A percentile compares a stretch with the other conserved stretches of the same genome.
These are phyloP conservation scores for Yponomeuta malinellus DNA, from an alignment of 2,888 invertebrate genomes.

Conservation along the genomic window DNA sequence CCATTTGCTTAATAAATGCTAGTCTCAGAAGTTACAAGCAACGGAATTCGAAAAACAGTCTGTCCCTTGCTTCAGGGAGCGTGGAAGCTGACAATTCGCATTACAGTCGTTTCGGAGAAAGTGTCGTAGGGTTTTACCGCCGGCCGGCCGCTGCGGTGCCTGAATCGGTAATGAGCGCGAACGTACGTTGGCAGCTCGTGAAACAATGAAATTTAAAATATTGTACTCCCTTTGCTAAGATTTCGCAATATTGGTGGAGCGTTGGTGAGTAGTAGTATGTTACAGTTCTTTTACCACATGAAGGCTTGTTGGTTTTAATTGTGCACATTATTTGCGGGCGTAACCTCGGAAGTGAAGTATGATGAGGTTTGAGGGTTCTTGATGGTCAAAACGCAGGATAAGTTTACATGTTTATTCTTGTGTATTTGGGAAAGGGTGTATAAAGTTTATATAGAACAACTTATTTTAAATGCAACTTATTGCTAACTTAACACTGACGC, in stretches of 20 bases:
- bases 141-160: neutral
- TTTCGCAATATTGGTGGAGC: neutral
- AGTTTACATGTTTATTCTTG: no score
- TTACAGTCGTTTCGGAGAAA: neutral
- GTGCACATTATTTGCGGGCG: no score
- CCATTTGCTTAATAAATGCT: no score
- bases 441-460: no score
- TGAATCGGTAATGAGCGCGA: neutral
- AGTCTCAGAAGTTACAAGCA: neutral
- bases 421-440: no score
- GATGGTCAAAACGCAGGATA: no score
- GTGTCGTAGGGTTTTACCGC: neutral
- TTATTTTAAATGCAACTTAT: no score
- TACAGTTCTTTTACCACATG: neutral
- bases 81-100: neutral
- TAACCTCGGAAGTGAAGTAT: no score
- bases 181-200: neutral
- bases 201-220: neutral
- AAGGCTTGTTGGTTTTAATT: no score
- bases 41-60: neutral
- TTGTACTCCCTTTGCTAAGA: neutral
- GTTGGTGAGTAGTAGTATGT: neutral
- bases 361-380: no score
- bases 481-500: no score
- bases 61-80: neutral